A percentile compares a stretch with the other conserved stretches of the same genome.
Conservation (phyloP, 2,888 invertebrate species). For the Drosophila macrospina region DNA sequence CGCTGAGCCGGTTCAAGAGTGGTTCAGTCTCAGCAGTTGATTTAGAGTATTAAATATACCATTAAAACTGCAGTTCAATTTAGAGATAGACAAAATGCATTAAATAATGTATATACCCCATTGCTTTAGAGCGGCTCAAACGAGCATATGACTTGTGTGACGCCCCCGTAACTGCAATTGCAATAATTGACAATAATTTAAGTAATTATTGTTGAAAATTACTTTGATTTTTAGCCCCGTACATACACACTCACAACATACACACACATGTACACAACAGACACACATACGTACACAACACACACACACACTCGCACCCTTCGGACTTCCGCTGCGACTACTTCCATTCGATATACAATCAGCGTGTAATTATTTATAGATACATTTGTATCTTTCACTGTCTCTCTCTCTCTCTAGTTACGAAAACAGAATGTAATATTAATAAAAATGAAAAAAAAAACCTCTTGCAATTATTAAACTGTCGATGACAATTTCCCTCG, state of each 20-base stretch:
- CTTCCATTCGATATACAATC: constrained; percentile 42
- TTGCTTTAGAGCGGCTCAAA: neutral
- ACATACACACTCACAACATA: neutral
- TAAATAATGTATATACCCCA: neutral
- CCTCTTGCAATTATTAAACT: constrained; percentile 41
- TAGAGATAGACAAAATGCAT: neutral
- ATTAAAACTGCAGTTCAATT: no score
- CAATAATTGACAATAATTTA: constrained; percentile 78
- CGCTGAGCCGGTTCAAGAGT: no score
- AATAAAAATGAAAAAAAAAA: constrained; percentile 40
- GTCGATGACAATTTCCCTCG: constrained; percentile 39
- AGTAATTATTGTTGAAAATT: constrained; percentile 70
- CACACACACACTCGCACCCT: constrained; percentile 1
- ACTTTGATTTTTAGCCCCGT: constrained; percentile 61
- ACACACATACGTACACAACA: neutral
- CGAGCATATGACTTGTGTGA: constrained; percentile 46
- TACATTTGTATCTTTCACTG: constrained; percentile 16
- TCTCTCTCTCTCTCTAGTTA: neutral
- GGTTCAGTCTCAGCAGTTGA: no score
- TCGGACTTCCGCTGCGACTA: constrained; percentile 41
- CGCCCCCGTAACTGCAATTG: constrained; percentile 68
- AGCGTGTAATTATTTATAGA: constrained; percentile 49
- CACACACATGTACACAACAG: no score
- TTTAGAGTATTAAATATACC: no score
- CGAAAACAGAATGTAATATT: constrained; percentile 17